Percentiles rank a stretch among this genome's conserved stretches.
These are phyloP conservation scores for Eriosoma lanigerum DNA, from an alignment of 1,140 invertebrate genomes.

Conservation along the genomic window DNA sequence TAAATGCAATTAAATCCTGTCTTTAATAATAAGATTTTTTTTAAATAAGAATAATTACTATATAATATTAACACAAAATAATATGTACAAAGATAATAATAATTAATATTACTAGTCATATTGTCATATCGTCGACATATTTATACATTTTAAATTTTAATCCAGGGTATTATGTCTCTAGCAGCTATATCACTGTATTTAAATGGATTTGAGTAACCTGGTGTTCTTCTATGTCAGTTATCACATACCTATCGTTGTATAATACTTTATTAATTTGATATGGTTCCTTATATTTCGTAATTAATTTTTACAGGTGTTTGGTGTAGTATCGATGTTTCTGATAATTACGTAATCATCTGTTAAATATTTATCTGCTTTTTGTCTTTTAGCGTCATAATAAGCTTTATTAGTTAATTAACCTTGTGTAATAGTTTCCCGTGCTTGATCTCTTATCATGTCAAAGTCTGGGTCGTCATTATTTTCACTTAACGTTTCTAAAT, in stretches of 20 bases:
- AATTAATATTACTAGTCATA: too few species aligned
- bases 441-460: neutral
- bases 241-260: neutral
- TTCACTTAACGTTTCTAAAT: conserved; percentile 12
- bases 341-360: neutral
- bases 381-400: neutral
- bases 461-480: neutral
- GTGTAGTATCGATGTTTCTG: neutral
- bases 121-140: too few species aligned
- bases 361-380: neutral
- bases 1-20: too few species aligned
- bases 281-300: neutral
- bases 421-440: neutral
- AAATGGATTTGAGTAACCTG: neutral
- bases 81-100: too few species aligned
- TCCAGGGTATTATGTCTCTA: neutral
- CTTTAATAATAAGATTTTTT: too few species aligned
- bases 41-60: too few species aligned
- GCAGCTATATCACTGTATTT: neutral
- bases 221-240: neutral
- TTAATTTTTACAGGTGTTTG: neutral
- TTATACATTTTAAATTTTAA: neutral
- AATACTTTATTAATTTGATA: neutral
- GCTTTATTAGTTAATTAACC: neutral
- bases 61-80: too few species aligned